Evolutionary conservation across 2,113 vertebrate genomes (phyloP).

Genomic region (Tringa solitaria): DNA sequence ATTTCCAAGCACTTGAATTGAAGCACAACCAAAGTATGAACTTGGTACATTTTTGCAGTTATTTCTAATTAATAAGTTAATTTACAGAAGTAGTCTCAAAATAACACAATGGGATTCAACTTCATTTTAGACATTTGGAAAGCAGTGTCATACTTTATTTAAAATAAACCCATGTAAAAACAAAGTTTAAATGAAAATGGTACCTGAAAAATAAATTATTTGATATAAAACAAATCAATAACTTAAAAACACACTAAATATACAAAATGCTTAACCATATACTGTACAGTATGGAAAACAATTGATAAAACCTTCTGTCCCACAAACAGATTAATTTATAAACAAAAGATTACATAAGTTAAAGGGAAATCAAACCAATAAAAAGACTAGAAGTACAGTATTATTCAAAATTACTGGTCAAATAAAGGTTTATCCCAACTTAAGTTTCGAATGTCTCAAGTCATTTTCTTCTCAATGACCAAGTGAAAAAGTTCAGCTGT

Average conservation of each 20-base stretch:
- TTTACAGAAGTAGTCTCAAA: conserved; percentile 68
- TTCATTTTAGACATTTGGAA: conserved; percentile 78
- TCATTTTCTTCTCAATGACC: conserved; percentile 51
- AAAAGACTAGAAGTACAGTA: conserved; percentile 48
- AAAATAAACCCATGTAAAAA: conserved; percentile 85
- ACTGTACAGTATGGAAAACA: conserved; percentile 81
- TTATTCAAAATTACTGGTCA: conserved; percentile 31
- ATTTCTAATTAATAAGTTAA: conserved; percentile 3
- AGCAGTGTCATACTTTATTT: conserved; percentile 85
- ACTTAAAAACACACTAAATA: conserved; percentile 82
- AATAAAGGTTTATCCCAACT: conserved; percentile 42
- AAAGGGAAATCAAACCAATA: conserved; percentile 49
- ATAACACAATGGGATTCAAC: conserved; percentile 80
- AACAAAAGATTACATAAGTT: conserved; percentile 65
- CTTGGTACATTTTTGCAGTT: conserved; percentile 41
- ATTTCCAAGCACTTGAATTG: conserved; percentile 67
- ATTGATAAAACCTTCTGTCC: conserved; percentile 75
- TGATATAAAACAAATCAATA: conserved; percentile 83
- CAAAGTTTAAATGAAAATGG: conserved; percentile 83
- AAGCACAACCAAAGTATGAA: conserved; percentile 51
- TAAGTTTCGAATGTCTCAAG: conserved; percentile 27
- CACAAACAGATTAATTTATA: conserved; percentile 69
- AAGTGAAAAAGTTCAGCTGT: conserved; percentile 46
- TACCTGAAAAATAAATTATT: conserved; percentile 86
- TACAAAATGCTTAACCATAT: conserved; percentile 81